Percentiles rank a stretch among this genome's conserved stretches.
Evolutionary conservation across 2,888 invertebrate genomes (phyloP).

Genomic region (Alloplasta piceator): DNA sequence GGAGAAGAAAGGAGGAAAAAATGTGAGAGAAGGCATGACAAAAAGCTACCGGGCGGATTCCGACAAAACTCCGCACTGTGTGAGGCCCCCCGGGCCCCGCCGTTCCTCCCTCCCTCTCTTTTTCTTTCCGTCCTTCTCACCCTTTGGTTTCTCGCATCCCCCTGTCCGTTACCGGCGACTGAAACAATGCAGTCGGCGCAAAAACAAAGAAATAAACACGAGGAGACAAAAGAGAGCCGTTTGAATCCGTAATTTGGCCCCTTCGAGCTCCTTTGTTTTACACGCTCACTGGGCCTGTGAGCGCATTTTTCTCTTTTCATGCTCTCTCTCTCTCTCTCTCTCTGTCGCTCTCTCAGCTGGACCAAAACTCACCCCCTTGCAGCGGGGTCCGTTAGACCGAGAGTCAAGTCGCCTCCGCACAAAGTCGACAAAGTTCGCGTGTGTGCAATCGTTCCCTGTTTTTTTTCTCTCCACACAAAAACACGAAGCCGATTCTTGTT

Average conservation of each 20-base stretch:
- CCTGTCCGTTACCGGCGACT: slow-evolving; percentile 65
- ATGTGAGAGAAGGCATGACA: slow-evolving; percentile 74
- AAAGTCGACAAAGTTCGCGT: slow-evolving; percentile 51
- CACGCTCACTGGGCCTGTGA: slow-evolving; percentile 46
- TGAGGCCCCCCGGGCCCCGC: slow-evolving; percentile 8
- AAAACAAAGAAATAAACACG: slow-evolving; percentile 83
- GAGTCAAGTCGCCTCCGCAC: slow-evolving; percentile 54
- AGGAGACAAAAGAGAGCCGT: slow-evolving; percentile 81
- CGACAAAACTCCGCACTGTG: slow-evolving; percentile 71
- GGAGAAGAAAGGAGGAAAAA: slow-evolving; percentile 56
- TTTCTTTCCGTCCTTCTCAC: slow-evolving; percentile 48
- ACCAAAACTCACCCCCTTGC: slow-evolving; percentile 68
- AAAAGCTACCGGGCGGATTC: slow-evolving; percentile 72
- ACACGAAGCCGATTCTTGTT: slow-evolving; percentile 21
- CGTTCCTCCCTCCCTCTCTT: slow-evolving; percentile 21
- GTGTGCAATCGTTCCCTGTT: slow-evolving; percentile 48
- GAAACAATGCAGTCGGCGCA: slow-evolving; percentile 80
- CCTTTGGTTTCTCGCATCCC: slow-evolving; percentile 57
- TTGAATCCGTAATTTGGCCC: slow-evolving; percentile 82
- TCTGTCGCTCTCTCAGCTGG: slow-evolving; percentile 46
- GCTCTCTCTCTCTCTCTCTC: slow-evolving; percentile 53
- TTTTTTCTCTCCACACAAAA: slow-evolving; percentile 15
- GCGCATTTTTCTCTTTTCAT: slow-evolving; percentile 48
- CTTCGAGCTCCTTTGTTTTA: slow-evolving; percentile 80
- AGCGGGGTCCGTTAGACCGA: slow-evolving; percentile 41